These are phyloP conservation scores for Eulemur mongoz DNA, from an alignment of 2,797 vertebrate genomes.

Conservation along the genomic window DNA sequence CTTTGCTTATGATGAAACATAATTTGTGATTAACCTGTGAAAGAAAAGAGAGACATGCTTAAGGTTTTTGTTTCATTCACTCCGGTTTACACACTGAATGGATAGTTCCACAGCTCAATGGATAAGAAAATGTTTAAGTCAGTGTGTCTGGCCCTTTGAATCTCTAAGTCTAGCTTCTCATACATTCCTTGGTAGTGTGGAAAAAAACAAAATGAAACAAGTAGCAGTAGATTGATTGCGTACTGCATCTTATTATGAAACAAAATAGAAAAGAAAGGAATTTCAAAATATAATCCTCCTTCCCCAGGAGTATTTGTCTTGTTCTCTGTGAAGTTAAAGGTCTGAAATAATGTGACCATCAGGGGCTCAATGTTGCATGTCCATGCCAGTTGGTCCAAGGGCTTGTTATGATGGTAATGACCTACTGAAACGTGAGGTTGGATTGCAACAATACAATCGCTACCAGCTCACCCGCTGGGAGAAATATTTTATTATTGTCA, in stretches of 20 bases:
- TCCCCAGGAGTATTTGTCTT: slow-evolving; percentile 87
- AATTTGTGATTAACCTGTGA: background rate
- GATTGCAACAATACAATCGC: slow-evolving; percentile 88
- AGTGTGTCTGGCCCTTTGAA: background rate
- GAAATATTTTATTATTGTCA: slow-evolving; percentile 91
- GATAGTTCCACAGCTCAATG: background rate
- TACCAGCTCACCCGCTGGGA: slow-evolving; percentile 89
- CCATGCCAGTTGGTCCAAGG: slow-evolving; percentile 90
- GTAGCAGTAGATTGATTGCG: slow-evolving; percentile 79
- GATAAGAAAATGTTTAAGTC: background rate
- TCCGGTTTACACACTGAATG: background rate
- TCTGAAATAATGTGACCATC: slow-evolving; percentile 90
- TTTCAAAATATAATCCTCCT: slow-evolving; percentile 86
- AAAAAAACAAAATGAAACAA: slow-evolving; percentile 69
- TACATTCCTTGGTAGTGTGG: slow-evolving; percentile 19
- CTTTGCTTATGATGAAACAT: background rate
- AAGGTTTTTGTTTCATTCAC: background rate
- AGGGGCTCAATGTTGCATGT: slow-evolving; percentile 90
- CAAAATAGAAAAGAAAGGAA: slow-evolving; percentile 84
- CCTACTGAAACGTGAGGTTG: slow-evolving; percentile 87
- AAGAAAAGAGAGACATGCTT: background rate
- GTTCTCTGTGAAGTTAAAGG: slow-evolving; percentile 88
- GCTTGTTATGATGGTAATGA: slow-evolving; percentile 92
- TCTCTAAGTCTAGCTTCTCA: slow-evolving; percentile 57
- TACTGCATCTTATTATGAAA: slow-evolving; percentile 83